Evolutionary conservation across 2,888 invertebrate species (phyloP).

Genomic region (Lydus trimaculatus): DNA sequence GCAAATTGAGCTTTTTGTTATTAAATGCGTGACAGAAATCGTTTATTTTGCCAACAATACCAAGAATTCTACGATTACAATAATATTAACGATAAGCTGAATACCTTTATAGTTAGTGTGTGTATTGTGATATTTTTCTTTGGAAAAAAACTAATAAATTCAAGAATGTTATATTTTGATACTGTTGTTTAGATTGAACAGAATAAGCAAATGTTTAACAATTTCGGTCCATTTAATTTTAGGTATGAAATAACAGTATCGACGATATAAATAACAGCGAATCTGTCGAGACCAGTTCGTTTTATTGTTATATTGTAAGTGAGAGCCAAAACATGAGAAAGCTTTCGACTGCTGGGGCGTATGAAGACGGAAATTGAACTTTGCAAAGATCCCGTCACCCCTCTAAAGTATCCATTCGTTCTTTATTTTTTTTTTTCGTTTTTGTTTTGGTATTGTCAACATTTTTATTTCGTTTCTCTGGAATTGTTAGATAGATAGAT

Average conservation of each 20-base stretch:
- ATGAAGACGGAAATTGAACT: slow-evolving; percentile 43
- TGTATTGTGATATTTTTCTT: too few species aligned
- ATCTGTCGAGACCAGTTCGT: slow-evolving; percentile 43
- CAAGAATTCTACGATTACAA: too few species aligned
- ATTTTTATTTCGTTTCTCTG: slow-evolving; percentile 15
- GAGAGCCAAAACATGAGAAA: slow-evolving; percentile 49
- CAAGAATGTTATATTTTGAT: too few species aligned
- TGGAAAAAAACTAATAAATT: too few species aligned
- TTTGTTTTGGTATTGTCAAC: not conserved
- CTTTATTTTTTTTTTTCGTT: not conserved
- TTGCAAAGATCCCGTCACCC: slow-evolving; percentile 13
- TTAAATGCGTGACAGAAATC: too few species aligned
- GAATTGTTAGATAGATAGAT: not conserved
- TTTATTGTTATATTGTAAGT: slow-evolving; percentile 50
- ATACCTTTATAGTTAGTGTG: too few species aligned
- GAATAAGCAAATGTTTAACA: slow-evolving; percentile 4
- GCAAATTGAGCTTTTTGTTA: not conserved
- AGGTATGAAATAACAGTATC: slow-evolving; percentile 22
- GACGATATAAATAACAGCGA: slow-evolving; percentile 42
- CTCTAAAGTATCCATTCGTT: slow-evolving; percentile 18
- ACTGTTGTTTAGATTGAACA: too few species aligned
- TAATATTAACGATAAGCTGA: too few species aligned
- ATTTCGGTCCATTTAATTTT: slow-evolving; percentile 29
- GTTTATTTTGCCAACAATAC: too few species aligned
- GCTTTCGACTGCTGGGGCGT: slow-evolving; percentile 50